A percentile compares a stretch with the other conserved stretches of the same genome.
These are phyloP conservation scores for Semaprochilodus insignis DNA, from an alignment of 2,797 vertebrate species.

Conservation along the genomic window DNA sequence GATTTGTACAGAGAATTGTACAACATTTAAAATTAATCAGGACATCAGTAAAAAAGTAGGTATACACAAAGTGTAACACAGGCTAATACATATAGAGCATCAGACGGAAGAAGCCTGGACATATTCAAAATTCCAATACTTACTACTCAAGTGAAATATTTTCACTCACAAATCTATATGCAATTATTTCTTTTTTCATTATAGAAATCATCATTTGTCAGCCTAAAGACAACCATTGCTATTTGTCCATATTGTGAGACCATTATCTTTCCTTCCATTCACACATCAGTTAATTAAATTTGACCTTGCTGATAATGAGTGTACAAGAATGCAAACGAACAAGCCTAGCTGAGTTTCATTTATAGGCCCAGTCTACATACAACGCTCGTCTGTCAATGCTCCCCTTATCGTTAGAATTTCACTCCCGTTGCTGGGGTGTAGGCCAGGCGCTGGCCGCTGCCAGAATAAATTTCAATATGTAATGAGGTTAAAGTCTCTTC, in stretches of 20 bases:
- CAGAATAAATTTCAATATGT: conserved; percentile 72
- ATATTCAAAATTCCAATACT: too few species aligned
- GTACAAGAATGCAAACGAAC: conserved; percentile 46
- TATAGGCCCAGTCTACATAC: conserved; percentile 53
- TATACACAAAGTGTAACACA: too few species aligned
- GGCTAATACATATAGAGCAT: too few species aligned
- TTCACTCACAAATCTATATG: too few species aligned
- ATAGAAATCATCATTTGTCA: background rate
- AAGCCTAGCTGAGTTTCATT: conserved; percentile 40
- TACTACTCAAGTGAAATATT: too few species aligned
- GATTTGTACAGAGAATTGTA: too few species aligned
- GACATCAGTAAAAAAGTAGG: too few species aligned
- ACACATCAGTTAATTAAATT: conserved; percentile 54
- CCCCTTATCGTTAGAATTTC: conserved; percentile 66
- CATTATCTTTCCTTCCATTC: background rate
- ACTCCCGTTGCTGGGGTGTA: conserved; percentile 51
- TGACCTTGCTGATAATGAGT: conserved; percentile 42
- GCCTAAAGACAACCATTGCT: background rate
- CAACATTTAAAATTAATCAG: too few species aligned
- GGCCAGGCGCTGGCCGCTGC: conserved; percentile 50
- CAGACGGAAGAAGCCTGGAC: too few species aligned
- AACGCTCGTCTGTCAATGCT: conserved; percentile 52
- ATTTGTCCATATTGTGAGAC: background rate
- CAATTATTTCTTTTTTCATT: background rate
- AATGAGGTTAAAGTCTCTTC: conserved; percentile 62